These are phyloP conservation scores for Phymorhynchus buccinoides DNA, from an alignment of 1,140 invertebrate species.

Conservation along the genomic window DNA sequence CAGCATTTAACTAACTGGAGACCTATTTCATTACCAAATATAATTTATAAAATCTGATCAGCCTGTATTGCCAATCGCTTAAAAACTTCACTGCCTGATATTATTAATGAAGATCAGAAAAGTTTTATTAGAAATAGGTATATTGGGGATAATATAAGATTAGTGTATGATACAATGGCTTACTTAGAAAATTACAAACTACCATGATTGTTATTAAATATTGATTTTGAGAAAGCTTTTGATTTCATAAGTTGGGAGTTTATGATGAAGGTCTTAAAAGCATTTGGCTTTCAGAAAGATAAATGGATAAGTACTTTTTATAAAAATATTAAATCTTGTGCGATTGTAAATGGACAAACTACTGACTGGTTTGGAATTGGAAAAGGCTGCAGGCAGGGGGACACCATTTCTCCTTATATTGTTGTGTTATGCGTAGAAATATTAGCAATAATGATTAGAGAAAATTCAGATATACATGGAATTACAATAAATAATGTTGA, in stretches of 20 bases:
- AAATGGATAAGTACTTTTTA: background rate
- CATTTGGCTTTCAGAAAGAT: background rate
- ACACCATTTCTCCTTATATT: background rate
- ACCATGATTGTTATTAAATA: background rate
- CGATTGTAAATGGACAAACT: background rate
- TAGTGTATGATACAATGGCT: background rate
- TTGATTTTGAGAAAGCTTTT: constrained; percentile 1
- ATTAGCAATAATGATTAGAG: background rate
- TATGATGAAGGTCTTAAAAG: background rate
- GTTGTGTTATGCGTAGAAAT: background rate
- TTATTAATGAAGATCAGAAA: background rate
- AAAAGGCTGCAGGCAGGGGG: background rate
- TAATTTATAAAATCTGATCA: too few species aligned
- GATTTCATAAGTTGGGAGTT: background rate
- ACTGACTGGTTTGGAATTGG: background rate
- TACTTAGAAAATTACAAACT: background rate
- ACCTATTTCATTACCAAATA: too few species aligned
- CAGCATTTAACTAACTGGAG: too few species aligned
- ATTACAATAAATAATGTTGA: background rate
- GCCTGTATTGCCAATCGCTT: background rate
- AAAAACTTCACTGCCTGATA: background rate
- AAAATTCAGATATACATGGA: background rate
- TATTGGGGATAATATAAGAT: constrained; percentile 3
- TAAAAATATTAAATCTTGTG: background rate
- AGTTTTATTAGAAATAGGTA: background rate